Conservation (phyloP, 2,797 vertebrate genomes). For the Sebastes hubbsi region DNA sequence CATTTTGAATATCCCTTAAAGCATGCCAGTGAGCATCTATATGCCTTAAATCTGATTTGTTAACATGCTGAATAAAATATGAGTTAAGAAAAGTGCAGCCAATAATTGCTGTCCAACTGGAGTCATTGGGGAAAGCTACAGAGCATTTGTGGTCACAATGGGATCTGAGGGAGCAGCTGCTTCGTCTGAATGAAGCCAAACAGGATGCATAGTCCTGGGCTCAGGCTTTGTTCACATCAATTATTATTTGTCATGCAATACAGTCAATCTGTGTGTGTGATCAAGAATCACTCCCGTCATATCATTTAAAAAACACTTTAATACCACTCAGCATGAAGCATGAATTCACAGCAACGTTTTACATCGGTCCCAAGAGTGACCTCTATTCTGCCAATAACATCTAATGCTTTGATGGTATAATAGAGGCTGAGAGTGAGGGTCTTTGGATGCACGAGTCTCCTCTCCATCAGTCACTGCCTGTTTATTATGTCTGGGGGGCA, state of each 20-base stretch:
- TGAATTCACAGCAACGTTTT: not conserved
- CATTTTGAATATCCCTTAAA: not conserved
- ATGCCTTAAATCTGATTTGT: not conserved
- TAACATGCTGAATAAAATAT: not conserved
- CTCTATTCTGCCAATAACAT: not conserved
- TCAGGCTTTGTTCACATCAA: constrained; percentile 18
- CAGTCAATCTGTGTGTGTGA: not conserved
- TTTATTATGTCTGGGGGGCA: constrained; percentile 39
- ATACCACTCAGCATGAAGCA: not conserved
- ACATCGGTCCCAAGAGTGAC: not conserved
- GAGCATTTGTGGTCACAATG: constrained; percentile 12
- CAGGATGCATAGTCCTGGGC: constrained; percentile 20
- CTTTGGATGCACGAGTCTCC: not conserved
- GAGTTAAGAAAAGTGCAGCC: not conserved
- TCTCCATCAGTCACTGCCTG: constrained; percentile 17
- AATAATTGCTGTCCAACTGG: not conserved
- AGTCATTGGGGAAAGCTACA: constrained; percentile 4
- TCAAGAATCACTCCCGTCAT: not conserved
- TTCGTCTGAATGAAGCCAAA: constrained; percentile 23
- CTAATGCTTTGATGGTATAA: not conserved
- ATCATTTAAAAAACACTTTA: not conserved
- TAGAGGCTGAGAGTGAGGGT: not conserved
- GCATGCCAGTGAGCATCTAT: not conserved
- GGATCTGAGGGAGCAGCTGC: constrained; percentile 35
- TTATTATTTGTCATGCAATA: not conserved